Percentiles rank a stretch among this genome's conserved stretches.
phyloP scores from a whole-genome alignment of 2,888 invertebrate species.

The Drosophila monieri region DNA sequence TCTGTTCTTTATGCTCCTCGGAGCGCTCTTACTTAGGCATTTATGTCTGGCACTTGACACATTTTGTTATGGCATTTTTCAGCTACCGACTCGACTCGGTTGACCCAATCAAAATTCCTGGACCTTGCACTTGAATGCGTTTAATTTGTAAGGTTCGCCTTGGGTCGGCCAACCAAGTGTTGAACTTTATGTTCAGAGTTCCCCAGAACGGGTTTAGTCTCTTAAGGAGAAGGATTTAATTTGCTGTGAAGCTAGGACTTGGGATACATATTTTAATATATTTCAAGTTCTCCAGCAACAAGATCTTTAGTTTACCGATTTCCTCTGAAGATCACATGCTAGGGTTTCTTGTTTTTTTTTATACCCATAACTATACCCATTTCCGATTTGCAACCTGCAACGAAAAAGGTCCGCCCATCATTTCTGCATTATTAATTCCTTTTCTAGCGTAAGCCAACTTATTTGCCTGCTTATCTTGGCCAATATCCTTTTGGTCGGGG shows the following conservation, averaged over 20 bases:
- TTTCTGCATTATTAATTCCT: slow-evolving; percentile 49
- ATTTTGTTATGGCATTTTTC: slow-evolving; percentile 78
- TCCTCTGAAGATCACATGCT: slow-evolving; percentile 17
- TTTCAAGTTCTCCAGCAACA: too few relatives aligned
- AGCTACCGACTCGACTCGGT: slow-evolving; percentile 70
- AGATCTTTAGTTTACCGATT: neutral
- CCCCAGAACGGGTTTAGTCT: slow-evolving; percentile 7
- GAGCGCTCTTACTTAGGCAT: slow-evolving; percentile 70
- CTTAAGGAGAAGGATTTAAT: neutral
- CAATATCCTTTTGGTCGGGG: slow-evolving; percentile 61
- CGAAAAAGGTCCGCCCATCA: slow-evolving; percentile 20
- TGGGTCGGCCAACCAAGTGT: slow-evolving; percentile 35
- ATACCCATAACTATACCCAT: slow-evolving; percentile 6
- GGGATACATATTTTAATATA: too few relatives aligned
- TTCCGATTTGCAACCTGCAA: slow-evolving; percentile 26
- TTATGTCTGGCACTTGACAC: slow-evolving; percentile 80
- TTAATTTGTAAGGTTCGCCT: slow-evolving; percentile 70
- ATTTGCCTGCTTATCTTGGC: slow-evolving; percentile 70
- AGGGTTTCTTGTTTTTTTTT: slow-evolving; percentile 3
- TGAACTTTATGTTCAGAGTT: slow-evolving; percentile 43
- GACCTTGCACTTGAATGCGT: slow-evolving; percentile 78
- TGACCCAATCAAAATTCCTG: slow-evolving; percentile 78
- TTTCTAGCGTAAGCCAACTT: slow-evolving; percentile 42
- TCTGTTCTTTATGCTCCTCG: slow-evolving; percentile 19
- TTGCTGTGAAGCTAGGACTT: neutral